Evolutionary conservation across 1,140 invertebrate species (phyloP).

Genomic region (Neotoxoptera formosana): DNA sequence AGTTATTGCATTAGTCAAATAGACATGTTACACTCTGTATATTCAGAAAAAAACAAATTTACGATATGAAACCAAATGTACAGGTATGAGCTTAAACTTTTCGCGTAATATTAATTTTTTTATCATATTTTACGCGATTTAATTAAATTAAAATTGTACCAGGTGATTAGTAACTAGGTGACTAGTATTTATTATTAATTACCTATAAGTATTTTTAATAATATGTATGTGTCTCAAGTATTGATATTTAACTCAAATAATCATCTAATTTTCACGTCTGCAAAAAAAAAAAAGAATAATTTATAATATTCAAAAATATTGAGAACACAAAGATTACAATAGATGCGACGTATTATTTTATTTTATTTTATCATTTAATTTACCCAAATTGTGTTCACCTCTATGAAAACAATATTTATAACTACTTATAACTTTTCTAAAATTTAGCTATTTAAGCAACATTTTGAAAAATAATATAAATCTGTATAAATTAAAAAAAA

Average conservation of each 20-base stretch:
- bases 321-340: not conserved
- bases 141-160: not conserved
- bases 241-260: too few relatives aligned
- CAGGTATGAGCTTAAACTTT: too few relatives aligned
- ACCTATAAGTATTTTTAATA: too few relatives aligned
- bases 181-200: too few relatives aligned
- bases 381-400: not conserved
- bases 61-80: not conserved
- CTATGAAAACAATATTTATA: not conserved
- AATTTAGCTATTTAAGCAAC: not conserved
- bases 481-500: not conserved
- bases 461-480: not conserved
- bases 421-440: not conserved
- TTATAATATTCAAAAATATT: too few relatives aligned
- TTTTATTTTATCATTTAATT: not conserved
- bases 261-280: too few relatives aligned
- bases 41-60: not conserved
- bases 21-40: too few relatives aligned
- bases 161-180: too few relatives aligned
- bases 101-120: not conserved
- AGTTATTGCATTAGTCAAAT: too few relatives aligned
- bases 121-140: not conserved
- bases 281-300: too few relatives aligned
- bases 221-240: too few relatives aligned
- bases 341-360: not conserved